Percentiles rank a stretch among this genome's conserved stretches.
Evolutionary conservation across 2,797 vertebrate species (phyloP).

Genomic region (Salmo trutta): DNA sequence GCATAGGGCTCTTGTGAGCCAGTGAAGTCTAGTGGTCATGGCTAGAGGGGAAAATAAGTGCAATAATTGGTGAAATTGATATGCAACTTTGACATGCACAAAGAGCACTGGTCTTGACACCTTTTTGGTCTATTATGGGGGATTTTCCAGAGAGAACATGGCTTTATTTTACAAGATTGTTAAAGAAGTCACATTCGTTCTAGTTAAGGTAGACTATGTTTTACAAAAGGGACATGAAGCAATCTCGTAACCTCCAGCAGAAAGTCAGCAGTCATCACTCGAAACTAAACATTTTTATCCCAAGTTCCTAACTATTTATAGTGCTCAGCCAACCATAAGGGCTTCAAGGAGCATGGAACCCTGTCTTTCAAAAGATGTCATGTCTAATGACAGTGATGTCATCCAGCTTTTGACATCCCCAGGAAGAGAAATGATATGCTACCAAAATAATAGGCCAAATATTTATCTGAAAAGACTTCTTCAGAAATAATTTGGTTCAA

Average conservation of each 20-base stretch:
- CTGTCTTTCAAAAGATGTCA: constrained; percentile 61
- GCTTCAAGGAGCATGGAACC: constrained; percentile 42
- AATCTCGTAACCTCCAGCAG: constrained; percentile 29
- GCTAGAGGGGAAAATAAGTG: constrained; percentile 46
- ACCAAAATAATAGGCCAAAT: constrained; percentile 43
- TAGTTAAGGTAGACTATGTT: constrained; percentile 47
- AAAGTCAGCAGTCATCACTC: constrained; percentile 56
- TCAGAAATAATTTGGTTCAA: constrained; percentile 19
- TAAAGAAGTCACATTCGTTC: constrained; percentile 49
- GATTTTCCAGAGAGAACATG: constrained; percentile 31
- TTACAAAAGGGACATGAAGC: constrained; percentile 42
- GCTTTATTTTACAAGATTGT: constrained; percentile 25
- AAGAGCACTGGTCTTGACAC: background rate
- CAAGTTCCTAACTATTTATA: constrained; percentile 57
- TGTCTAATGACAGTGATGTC: constrained; percentile 66
- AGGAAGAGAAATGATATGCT: constrained; percentile 61
- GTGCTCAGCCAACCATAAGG: constrained; percentile 51
- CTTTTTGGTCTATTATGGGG: background rate
- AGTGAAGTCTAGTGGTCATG: constrained; percentile 65
- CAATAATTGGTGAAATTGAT: background rate
- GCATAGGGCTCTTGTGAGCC: constrained; percentile 53
- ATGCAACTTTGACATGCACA: background rate
- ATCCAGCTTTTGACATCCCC: constrained; percentile 57
- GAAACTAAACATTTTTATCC: constrained; percentile 40
- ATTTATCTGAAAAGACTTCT: constrained; percentile 32